phyloP scores from a whole-genome alignment of 2,888 invertebrate species.

The Chymomyza amoena region DNA sequence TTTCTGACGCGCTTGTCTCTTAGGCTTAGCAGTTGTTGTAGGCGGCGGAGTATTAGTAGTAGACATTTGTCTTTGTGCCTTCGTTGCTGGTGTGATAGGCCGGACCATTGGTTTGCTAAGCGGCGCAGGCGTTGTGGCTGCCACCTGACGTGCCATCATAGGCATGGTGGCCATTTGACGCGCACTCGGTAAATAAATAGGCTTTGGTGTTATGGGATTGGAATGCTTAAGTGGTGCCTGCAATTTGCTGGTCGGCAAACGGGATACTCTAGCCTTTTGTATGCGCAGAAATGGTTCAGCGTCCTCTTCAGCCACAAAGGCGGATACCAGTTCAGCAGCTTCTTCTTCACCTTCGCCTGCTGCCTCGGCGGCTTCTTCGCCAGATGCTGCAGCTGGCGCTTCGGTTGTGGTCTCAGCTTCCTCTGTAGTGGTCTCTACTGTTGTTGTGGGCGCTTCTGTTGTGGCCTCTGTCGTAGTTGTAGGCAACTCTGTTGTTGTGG shows the following conservation, averaged over 20 bases:
- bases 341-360: conserved; percentile 51
- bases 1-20: conserved; percentile 43
- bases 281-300: conserved; percentile 61
- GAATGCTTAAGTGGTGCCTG: conserved; percentile 64
- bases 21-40: not conserved
- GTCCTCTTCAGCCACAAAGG: conserved; percentile 66
- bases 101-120: not conserved
- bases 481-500: conserved; percentile 26
- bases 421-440: conserved; percentile 27
- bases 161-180: conserved; percentile 44
- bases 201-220: conserved; percentile 59
- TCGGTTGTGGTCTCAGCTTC: conserved; percentile 42
- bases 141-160: conserved; percentile 55
- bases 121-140: conserved; percentile 13
- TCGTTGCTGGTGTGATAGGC: conserved; percentile 1
- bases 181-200: conserved; percentile 61
- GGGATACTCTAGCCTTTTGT: conserved; percentile 32
- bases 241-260: conserved; percentile 53
- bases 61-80: not conserved
- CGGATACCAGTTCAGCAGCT: conserved; percentile 67
- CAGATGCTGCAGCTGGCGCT: conserved; percentile 41
- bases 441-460: conserved; percentile 31
- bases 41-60: conserved; percentile 23
- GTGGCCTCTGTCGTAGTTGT: conserved; percentile 20
- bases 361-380: conserved; percentile 46